Conservation (phyloP, 2,113 vertebrate genomes). For the Thunnus thynnus region DNA sequence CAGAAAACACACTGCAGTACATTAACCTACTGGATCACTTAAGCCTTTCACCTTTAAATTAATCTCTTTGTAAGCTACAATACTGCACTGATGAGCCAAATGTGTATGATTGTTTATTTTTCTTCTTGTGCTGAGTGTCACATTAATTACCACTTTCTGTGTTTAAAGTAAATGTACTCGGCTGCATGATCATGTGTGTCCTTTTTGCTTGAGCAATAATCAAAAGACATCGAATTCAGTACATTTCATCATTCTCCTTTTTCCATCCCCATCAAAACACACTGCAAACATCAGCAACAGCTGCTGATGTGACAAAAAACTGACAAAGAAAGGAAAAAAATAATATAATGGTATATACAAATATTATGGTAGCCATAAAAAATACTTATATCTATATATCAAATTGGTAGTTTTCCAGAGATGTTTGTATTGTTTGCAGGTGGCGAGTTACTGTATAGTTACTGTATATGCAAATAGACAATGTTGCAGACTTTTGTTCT, state of each 20-base stretch:
- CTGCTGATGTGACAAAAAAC: too few relatives aligned
- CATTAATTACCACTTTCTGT: background rate
- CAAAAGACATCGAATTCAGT: background rate
- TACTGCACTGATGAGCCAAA: slow-evolving; percentile 1
- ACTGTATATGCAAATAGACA: too few relatives aligned
- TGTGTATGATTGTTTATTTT: background rate
- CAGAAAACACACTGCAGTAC: background rate
- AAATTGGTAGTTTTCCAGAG: too few relatives aligned
- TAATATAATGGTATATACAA: too few relatives aligned
- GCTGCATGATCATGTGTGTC: background rate
- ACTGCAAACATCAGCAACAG: too few relatives aligned
- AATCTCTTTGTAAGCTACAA: background rate
- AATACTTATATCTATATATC: too few relatives aligned
- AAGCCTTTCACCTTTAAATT: background rate
- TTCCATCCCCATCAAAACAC: background rate
- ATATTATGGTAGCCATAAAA: too few relatives aligned
- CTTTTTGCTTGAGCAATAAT: background rate
- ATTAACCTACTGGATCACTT: background rate
- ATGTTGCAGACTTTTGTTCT: too few relatives aligned
- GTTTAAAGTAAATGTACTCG: slow-evolving; percentile 36
- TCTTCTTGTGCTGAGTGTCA: slow-evolving; percentile 1
- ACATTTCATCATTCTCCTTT: background rate
- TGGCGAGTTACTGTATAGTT: too few relatives aligned
- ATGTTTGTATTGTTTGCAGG: too few relatives aligned
- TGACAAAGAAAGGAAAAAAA: too few relatives aligned